Conservation (phyloP, 1,140 invertebrate genomes). For the Vollenhovia emeryi region DNA sequence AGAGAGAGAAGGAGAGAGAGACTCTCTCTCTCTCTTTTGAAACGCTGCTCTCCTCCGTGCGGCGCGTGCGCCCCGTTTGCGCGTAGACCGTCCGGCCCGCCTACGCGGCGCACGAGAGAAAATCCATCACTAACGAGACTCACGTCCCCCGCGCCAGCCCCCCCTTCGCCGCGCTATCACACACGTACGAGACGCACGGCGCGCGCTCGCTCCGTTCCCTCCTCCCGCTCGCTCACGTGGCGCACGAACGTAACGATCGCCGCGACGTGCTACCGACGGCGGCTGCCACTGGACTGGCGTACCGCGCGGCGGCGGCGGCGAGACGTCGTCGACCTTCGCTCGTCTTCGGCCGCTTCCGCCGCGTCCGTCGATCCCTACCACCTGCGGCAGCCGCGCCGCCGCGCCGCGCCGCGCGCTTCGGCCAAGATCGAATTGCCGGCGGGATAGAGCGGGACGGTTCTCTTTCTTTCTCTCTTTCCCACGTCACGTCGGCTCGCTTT, state of each 20-base stretch:
- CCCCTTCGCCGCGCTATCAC: background rate
- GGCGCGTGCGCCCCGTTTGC: constrained; percentile 49
- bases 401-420: constrained; percentile 30
- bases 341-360: constrained; percentile 55
- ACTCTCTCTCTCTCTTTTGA: constrained; percentile 28
- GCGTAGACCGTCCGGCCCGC: constrained; percentile 28
- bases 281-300: constrained; percentile 78
- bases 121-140: constrained; percentile 68
- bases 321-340: constrained; percentile 69
- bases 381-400: constrained; percentile 30
- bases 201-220: background rate
- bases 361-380: constrained; percentile 64
- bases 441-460: constrained; percentile 21
- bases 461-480: background rate
- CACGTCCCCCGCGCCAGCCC: constrained; percentile 18
- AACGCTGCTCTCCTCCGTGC: constrained; percentile 29
- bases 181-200: background rate
- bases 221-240: constrained; percentile 34
- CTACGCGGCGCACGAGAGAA: constrained; percentile 59
- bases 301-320: constrained; percentile 53
- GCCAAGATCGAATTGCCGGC: constrained; percentile 61
- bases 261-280: constrained; percentile 63
- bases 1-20: background rate
- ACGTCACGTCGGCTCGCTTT: constrained; percentile 53
- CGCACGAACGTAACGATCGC: constrained; percentile 2